Conservation (phyloP, 1,140 invertebrate species). For the Cardiocondyla obscurior region DNA sequence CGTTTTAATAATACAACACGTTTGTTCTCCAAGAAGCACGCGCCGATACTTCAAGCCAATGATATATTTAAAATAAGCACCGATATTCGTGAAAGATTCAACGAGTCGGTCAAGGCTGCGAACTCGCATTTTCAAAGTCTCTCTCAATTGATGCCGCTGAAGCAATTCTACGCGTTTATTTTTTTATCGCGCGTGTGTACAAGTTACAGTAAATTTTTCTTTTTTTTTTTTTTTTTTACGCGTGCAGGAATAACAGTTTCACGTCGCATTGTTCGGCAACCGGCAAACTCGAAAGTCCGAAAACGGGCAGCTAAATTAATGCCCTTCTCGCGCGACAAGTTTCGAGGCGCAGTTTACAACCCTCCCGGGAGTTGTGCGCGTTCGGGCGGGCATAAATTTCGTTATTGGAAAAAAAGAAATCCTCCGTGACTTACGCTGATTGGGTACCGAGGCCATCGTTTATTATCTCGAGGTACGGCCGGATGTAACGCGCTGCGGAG, state of each 20-base stretch:
- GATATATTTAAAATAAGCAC: slow-evolving; percentile 30
- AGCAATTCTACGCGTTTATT: neutral
- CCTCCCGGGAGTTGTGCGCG: slow-evolving; percentile 29
- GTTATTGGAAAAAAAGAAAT: slow-evolving; percentile 52
- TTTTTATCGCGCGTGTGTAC: neutral
- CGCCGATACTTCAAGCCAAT: slow-evolving; percentile 48
- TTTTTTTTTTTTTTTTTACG: no score
- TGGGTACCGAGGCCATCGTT: slow-evolving; percentile 47
- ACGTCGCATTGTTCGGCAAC: no score
- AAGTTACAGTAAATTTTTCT: neutral
- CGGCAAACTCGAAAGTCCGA: neutral
- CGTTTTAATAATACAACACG: slow-evolving; percentile 30
- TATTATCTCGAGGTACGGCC: slow-evolving; percentile 48
- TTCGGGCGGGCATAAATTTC: slow-evolving; percentile 55
- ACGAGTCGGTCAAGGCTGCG: slow-evolving; percentile 43
- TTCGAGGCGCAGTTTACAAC: slow-evolving; percentile 45
- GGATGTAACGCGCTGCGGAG: slow-evolving; percentile 12
- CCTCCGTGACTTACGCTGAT: slow-evolving; percentile 54
- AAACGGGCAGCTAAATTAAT: neutral
- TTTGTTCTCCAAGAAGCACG: slow-evolving; percentile 33
- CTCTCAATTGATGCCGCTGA: slow-evolving; percentile 16
- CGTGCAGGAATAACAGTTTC: neutral
- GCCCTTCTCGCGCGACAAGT: slow-evolving; percentile 10
- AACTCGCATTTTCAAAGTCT: neutral
- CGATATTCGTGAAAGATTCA: neutral